Evolutionary conservation across 2,888 invertebrate species (phyloP).

Genomic region (Cetonia aurata): DNA sequence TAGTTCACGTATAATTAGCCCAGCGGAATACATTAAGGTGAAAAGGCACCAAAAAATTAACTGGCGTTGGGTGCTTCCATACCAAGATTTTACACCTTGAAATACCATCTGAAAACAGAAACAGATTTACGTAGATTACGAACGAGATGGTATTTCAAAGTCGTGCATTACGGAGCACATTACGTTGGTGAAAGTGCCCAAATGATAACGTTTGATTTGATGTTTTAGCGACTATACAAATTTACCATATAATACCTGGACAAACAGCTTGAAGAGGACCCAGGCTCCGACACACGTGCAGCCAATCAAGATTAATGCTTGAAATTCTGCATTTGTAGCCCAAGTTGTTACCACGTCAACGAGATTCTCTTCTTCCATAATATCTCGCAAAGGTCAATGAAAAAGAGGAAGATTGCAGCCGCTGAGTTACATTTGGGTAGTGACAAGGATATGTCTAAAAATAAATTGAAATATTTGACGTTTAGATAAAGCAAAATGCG

Average conservation of each 20-base stretch:
- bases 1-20: conserved; percentile 6
- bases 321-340: conserved; percentile 50
- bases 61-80: conserved; percentile 24
- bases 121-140: no score
- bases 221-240: not conserved
- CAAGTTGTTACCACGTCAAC: conserved; percentile 43
- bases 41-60: conserved; percentile 30
- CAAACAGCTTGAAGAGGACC: conserved; percentile 52
- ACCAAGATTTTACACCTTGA: conserved; percentile 37
- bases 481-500: not conserved
- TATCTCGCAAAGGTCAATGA: not conserved
- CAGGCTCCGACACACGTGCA: conserved; percentile 54
- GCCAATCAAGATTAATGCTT: conserved; percentile 51
- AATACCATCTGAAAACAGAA: conserved; percentile 43
- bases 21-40: conserved; percentile 10
- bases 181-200: not conserved
- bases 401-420: not conserved
- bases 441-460: conserved; percentile 18
- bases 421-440: conserved; percentile 10
- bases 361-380: conserved; percentile 20
- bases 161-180: not conserved
- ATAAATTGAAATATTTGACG: conserved; percentile 18
- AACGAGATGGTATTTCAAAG: conserved; percentile 35
- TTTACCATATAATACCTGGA: conserved; percentile 50
- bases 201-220: not conserved